phyloP scores from a whole-genome alignment of 2,888 invertebrate genomes.

The Biston stratarius region DNA sequence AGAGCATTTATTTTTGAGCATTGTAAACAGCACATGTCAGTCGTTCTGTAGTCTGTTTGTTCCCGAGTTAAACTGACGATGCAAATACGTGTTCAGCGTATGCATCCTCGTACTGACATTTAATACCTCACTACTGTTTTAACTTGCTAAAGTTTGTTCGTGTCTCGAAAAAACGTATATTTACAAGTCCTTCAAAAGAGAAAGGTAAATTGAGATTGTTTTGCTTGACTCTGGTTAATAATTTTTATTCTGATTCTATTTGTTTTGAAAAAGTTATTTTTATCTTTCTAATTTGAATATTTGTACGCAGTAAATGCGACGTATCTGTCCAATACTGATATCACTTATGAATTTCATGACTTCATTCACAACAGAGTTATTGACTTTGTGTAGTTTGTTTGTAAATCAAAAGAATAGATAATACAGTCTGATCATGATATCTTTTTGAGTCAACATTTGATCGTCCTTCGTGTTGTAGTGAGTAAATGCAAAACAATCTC shows the following conservation, averaged over 20 bases:
- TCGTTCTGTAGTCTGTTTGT: neutral
- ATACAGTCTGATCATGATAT: slow-evolving; percentile 19
- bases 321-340: neutral
- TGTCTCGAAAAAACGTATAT: slow-evolving; percentile 32
- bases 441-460: slow-evolving; percentile 19
- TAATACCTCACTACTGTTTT: slow-evolving; percentile 13
- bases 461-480: slow-evolving; percentile 2
- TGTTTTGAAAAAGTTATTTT: slow-evolving; percentile 3
- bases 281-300: slow-evolving; percentile 12
- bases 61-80: slow-evolving; percentile 22
- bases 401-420: slow-evolving; percentile 21
- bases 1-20: slow-evolving; percentile 46
- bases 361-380: slow-evolving; percentile 6
- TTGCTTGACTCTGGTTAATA: slow-evolving; percentile 13
- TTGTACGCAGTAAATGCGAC: slow-evolving; percentile 4
- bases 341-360: slow-evolving; percentile 13
- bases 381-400: slow-evolving; percentile 23
- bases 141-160: slow-evolving; percentile 27
- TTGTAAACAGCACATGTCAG: slow-evolving; percentile 33
- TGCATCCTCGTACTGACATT: slow-evolving; percentile 1
- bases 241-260: slow-evolving; percentile 2
- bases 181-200: slow-evolving; percentile 42
- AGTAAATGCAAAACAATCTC: slow-evolving; percentile 3
- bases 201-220: slow-evolving; percentile 40
- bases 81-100: slow-evolving; percentile 20